A percentile compares a stretch with the other conserved stretches of the same genome.
These are phyloP conservation scores for Mercenaria mercenaria DNA, from an alignment of 1,140 invertebrate genomes.

Conservation along the genomic window DNA sequence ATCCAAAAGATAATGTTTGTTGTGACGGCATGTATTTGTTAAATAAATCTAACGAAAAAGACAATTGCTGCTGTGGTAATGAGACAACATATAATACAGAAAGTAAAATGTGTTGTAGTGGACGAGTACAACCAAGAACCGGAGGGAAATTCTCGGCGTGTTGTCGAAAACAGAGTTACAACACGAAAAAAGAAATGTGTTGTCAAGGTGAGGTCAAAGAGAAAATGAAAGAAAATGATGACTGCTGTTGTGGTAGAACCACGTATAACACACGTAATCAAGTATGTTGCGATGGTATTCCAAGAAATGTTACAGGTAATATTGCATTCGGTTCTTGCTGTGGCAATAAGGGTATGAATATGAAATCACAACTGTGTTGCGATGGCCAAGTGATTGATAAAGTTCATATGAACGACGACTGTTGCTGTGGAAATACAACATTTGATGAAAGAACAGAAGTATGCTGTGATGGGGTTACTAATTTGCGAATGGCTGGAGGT, in stretches of 20 bases:
- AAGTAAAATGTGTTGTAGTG: constrained; percentile 18
- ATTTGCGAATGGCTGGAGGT: background rate
- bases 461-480: constrained; percentile 22
- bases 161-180: constrained; percentile 5
- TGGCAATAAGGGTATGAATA: background rate
- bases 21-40: constrained; percentile 11
- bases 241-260: constrained; percentile 22
- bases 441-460: constrained; percentile 32
- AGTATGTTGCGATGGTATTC: constrained; percentile 41
- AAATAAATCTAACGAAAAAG: background rate
- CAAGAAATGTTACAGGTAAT: background rate
- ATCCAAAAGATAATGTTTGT: constrained; percentile 8
- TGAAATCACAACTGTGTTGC: constrained; percentile 35
- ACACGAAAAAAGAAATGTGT: constrained; percentile 33
- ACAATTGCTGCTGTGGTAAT: constrained; percentile 27
- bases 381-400: background rate
- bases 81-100: constrained; percentile 17
- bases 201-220: background rate
- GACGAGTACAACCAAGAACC: background rate
- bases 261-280: constrained; percentile 25
- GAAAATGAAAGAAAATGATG: background rate
- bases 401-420: constrained; percentile 5
- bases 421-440: constrained; percentile 33
- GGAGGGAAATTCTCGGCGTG: background rate
- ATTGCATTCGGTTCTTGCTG: constrained; percentile 20